Evolutionary conservation across 1,140 invertebrate species (phyloP), one percentile per base, ranked within the genome.

Genomic region (Trichogramma pretiosum): DNA sequence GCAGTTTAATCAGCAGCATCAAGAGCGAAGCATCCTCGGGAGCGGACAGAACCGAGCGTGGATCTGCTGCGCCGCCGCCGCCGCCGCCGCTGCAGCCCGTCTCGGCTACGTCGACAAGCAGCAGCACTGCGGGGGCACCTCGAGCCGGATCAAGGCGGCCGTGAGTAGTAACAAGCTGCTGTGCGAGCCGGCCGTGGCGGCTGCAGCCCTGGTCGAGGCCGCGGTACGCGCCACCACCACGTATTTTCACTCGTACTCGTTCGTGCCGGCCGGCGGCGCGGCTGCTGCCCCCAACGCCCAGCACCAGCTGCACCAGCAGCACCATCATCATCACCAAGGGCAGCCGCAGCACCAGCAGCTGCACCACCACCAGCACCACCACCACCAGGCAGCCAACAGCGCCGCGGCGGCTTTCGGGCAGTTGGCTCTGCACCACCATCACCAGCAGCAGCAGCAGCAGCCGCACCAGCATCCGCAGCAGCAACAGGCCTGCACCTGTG

Each of bases 161-260:
- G n/a, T n/a, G n/a, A n/a, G n/a, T n/a, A n/a, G n/a, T n/a, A n/a
- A n/a, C n/a, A 48, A 48, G 23, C 22, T 42, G 3, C 18, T 47
- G 10, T 10, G 39, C 19, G 5, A 4, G 3, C 3, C 11, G 55
- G 41, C 47, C 35, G 39, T 52, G 38, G 18, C 48, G 53, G 54
- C 54, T 46, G 41, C 54, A 55, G 47, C 50, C n/a, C 44, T 47
- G 34, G 9, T 22, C 24, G 24, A 24, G 22, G 43, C 39, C 28
- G 42, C 47, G 13, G 49, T 47, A 32, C 48, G 48, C 45, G 48
- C 53, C 59, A 62, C 65, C 69, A 70, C 68, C 63, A 70, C 69
- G 69, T 72, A 69, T 68, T 72, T 70, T 70, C 69, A 72, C 62
- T 72, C 69, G 68, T 72, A 72, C 56, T 68, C 68, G 59, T 68